Evolutionary conservation across 2,888 invertebrate genomes (phyloP).

Genomic region (Carcina quercana): DNA sequence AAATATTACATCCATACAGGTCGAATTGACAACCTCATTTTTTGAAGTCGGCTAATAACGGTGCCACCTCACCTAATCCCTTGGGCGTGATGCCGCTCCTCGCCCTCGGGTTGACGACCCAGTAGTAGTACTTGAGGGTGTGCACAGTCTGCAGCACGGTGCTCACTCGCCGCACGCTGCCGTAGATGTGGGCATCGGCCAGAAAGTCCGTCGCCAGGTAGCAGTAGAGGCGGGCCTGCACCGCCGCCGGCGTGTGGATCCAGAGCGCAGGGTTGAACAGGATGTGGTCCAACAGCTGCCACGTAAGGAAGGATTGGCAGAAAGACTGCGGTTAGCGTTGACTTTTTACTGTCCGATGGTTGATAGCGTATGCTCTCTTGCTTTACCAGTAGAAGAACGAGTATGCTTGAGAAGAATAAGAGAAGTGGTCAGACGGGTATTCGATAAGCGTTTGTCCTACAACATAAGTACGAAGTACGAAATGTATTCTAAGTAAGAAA

Average conservation of each 20-base stretch:
- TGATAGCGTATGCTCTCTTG: conserved; percentile 62
- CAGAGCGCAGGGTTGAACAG: conserved; percentile 99
- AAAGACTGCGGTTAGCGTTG: conserved; percentile 85
- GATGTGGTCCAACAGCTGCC: conserved; percentile 99
- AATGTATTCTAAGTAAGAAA: too few species aligned
- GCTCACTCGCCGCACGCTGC: conserved; percentile 95
- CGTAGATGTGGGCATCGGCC: conserved; percentile 97
- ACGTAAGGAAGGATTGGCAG: conserved; percentile 92
- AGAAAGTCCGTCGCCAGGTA: conserved; percentile 99
- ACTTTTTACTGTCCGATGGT: conserved; percentile 68
- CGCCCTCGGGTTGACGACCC: conserved; percentile 96
- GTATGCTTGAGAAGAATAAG: too few species aligned
- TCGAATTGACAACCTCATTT: too few species aligned
- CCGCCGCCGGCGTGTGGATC: conserved; percentile 98
- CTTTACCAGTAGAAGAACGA: conserved; percentile 27
- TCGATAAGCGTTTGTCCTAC: too few species aligned
- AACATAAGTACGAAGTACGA: too few species aligned
- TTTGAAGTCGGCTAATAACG: too few species aligned
- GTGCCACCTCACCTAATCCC: conserved; percentile 91
- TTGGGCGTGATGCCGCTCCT: conserved; percentile 97
- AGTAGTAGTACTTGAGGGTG: conserved; percentile 99
- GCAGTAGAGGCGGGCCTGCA: conserved; percentile 95
- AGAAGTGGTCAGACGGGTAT: too few species aligned
- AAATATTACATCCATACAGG: too few species aligned
- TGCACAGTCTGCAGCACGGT: conserved; percentile 99